Percentiles rank a stretch among this genome's conserved stretches.
Evolutionary conservation across 2,113 vertebrate species (phyloP).

Genomic region (Sialia sialis): DNA sequence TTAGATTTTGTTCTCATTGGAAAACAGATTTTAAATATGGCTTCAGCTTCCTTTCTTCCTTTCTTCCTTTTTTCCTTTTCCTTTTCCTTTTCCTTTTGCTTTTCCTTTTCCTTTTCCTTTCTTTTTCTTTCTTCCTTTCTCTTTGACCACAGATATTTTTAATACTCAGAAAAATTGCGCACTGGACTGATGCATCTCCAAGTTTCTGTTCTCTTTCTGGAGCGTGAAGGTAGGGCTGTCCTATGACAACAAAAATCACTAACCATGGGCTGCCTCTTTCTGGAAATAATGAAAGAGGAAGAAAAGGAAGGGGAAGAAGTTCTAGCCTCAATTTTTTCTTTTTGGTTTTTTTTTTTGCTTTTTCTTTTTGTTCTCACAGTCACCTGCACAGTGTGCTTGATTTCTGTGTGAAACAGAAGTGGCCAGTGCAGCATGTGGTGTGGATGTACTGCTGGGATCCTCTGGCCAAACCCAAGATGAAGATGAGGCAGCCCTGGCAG

Average conservation of each 20-base stretch:
- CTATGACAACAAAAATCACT: neutral
- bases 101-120: neutral
- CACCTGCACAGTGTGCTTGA: neutral
- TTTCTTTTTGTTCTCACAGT: neutral
- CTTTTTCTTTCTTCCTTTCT: neutral
- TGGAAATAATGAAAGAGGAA: neutral
- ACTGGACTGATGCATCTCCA: neutral
- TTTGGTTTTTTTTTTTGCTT: accelerated
- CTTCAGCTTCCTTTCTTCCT: neutral
- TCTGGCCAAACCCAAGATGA: neutral
- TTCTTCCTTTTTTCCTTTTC: too few species aligned
- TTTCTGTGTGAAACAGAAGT: neutral
- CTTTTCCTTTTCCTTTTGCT: neutral
- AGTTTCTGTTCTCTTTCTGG: neutral
- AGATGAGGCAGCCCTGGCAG: neutral
- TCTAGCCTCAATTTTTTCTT: neutral
- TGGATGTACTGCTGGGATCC: accelerated
- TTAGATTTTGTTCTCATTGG: neutral
- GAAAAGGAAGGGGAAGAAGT: neutral
- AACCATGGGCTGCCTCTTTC: neutral
- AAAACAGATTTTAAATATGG: neutral
- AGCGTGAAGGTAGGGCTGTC: neutral
- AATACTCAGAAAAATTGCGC: neutral
- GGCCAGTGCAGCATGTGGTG: accelerated
- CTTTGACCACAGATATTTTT: neutral